Evolutionary conservation across 2,113 vertebrate species (phyloP).

Genomic region (Prionailurus bengalensis): DNA sequence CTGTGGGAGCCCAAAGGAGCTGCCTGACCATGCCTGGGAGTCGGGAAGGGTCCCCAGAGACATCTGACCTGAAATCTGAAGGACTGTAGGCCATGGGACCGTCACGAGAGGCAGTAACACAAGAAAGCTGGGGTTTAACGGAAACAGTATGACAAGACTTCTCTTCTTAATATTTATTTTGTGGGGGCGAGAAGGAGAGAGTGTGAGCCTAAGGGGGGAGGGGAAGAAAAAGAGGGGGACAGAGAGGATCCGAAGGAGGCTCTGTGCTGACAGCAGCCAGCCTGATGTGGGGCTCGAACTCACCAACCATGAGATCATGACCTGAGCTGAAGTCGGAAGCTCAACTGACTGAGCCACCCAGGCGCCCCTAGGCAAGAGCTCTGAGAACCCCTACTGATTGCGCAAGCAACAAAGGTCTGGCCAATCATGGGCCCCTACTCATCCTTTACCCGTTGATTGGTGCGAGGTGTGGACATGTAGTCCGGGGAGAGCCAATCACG

Average conservation of each 20-base stretch:
- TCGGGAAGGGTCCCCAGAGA: background rate
- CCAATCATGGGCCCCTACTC: background rate
- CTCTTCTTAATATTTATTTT: too few relatives aligned
- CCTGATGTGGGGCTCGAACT: too few relatives aligned
- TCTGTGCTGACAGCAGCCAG: too few relatives aligned
- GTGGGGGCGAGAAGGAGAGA: too few relatives aligned
- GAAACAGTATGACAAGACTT: background rate
- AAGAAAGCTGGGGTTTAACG: background rate
- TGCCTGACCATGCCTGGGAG: background rate
- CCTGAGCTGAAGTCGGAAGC: too few relatives aligned
- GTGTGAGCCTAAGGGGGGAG: too few relatives aligned
- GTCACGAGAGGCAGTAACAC: background rate
- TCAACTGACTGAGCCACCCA: too few relatives aligned
- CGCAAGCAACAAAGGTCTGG: background rate
- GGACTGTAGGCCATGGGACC: rapidly evolving
- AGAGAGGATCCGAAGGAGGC: too few relatives aligned
- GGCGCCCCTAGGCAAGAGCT: background rate
- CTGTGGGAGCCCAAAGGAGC: background rate
- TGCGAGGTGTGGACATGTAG: background rate
- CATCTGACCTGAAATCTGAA: background rate
- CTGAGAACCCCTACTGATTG: background rate
- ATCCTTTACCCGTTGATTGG: background rate
- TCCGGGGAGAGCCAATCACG: background rate
- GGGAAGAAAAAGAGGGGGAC: too few relatives aligned
- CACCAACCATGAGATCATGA: too few relatives aligned